phyloP scores from a whole-genome alignment of 2,797 vertebrate species.

The Mus spretus region DNA sequence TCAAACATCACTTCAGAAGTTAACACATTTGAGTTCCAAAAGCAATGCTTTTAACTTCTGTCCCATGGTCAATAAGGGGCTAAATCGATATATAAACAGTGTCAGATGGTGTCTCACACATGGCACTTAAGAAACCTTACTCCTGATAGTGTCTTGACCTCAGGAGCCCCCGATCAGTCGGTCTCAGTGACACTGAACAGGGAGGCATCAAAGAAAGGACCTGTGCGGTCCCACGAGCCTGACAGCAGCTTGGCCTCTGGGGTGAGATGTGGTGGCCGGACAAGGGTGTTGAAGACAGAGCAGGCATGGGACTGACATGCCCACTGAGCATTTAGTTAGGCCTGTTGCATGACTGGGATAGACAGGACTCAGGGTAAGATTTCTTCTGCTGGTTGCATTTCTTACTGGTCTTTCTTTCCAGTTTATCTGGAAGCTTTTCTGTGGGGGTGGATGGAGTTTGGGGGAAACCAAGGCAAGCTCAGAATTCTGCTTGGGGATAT shows the following conservation, averaged over 20 bases:
- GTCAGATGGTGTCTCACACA: constrained; percentile 93
- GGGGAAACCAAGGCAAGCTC: background rate
- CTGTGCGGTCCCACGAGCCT: constrained; percentile 81
- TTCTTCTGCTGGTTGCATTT: background rate
- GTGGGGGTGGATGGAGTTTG: background rate
- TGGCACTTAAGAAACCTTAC: constrained; percentile 92
- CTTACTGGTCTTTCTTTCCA: background rate
- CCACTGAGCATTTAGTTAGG: background rate
- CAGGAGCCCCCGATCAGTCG: constrained; percentile 81
- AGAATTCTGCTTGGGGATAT: background rate
- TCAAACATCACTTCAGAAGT: constrained; percentile 91
- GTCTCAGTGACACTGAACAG: constrained; percentile 91
- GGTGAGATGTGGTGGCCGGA: constrained; percentile 35
- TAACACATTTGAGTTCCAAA: constrained; percentile 90
- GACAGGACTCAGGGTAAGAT: constrained; percentile 56
- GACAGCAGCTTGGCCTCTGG: constrained; percentile 69
- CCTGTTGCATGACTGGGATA: background rate
- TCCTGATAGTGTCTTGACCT: constrained; percentile 92
- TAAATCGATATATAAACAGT: constrained; percentile 91
- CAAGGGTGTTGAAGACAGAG: constrained; percentile 75
- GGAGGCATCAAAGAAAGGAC: constrained; percentile 84
- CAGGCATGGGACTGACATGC: constrained; percentile 60
- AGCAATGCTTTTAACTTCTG: constrained; percentile 92
- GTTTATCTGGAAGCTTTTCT: background rate
- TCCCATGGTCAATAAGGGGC: constrained; percentile 90